Base-by-base conservation (phyloP, 2,113 vertebrate genomes). In the Erinaceus europaeus region DNA sequence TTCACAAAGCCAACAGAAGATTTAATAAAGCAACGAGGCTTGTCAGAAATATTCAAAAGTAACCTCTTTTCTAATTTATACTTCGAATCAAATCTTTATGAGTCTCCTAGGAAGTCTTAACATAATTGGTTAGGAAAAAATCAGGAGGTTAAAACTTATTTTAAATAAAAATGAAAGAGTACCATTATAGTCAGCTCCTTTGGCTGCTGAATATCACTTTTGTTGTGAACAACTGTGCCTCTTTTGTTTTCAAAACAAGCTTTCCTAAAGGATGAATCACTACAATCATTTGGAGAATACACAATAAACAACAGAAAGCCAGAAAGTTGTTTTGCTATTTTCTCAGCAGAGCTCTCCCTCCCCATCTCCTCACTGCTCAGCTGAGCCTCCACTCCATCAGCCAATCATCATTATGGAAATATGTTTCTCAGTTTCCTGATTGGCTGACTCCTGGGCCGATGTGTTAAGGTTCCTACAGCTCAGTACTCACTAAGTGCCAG, bases 371-470 rank as follows among this genome's bases (percentile, higher is more conserved):
- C 57, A 42, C 55, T 18, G 68, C 72, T 91, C 62, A n/a, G 72
- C 42, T 34, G 76, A 91, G 80, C 76, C 73, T 85, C 38, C 9
- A 68, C 57, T 9, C 55, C 61, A 50, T 27, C 67, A 93, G 20
- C 96, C 95, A 97, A 96, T 96, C 92, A 95, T 34, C 77, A 76
- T 90, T 82, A 91, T 53, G 91, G 91, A 96, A 95, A 96, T 90
- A 11, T 64, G 21, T 38, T 83, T 95, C 90, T 82, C 59, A 25
- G 89, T 10, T 7, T 85, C 72, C 71, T 94, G 55, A 97, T 95
- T 97, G 96, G 96, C 67, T 93, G 82, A 14, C 23, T 25, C 67
- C 2, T 61, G 46, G 69, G 6, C 87, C 83, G 57, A 23, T 38
- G 25, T 52, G 67, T 88, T 81, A 40, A 68, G 46, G 64, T 75